Percentiles rank a stretch among this genome's conserved stretches.
Evolutionary conservation across 2,113 vertebrate species (phyloP).

Genomic region (Pterocles burchelli): DNA sequence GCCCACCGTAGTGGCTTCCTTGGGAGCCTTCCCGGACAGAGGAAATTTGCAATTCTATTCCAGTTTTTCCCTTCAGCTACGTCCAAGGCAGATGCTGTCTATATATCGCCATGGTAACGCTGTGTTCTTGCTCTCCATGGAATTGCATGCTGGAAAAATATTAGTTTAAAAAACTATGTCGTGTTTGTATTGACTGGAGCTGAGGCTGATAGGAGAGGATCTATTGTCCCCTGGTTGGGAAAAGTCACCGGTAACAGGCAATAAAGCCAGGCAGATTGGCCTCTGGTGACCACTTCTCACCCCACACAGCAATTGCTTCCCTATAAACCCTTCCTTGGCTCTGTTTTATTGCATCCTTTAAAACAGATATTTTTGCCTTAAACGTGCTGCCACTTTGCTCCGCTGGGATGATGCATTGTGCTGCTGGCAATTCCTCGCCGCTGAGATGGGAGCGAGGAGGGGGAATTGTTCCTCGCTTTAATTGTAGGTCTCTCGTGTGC

Average conservation of each 20-base stretch:
- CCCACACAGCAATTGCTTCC: conserved; percentile 27
- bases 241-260: conserved; percentile 51
- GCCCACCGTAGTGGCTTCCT: not conserved
- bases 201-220: conserved; percentile 54
- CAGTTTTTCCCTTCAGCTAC: conserved; percentile 72
- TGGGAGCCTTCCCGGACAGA: conserved; percentile 57
- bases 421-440: not conserved
- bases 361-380: conserved; percentile 54
- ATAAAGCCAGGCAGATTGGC: conserved; percentile 36
- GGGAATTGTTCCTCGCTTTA: not conserved
- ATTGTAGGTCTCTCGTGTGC: rapidly evolving
- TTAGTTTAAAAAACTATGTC: conserved; percentile 74
- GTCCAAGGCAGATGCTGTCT: conserved; percentile 75
- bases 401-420: not conserved
- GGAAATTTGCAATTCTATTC: conserved; percentile 77
- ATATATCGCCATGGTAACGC: conserved; percentile 73
- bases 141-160: conserved; percentile 75
- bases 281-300: conserved; percentile 62
- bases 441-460: not conserved
- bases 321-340: conserved; percentile 40
- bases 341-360: conserved; percentile 59
- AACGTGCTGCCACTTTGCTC: conserved; percentile 39
- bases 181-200: conserved; percentile 70
- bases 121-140: conserved; percentile 68
- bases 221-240: conserved; percentile 57